These are phyloP conservation scores for Notechis scutatus DNA, from an alignment of 2,113 vertebrate species.

Conservation along the genomic window DNA sequence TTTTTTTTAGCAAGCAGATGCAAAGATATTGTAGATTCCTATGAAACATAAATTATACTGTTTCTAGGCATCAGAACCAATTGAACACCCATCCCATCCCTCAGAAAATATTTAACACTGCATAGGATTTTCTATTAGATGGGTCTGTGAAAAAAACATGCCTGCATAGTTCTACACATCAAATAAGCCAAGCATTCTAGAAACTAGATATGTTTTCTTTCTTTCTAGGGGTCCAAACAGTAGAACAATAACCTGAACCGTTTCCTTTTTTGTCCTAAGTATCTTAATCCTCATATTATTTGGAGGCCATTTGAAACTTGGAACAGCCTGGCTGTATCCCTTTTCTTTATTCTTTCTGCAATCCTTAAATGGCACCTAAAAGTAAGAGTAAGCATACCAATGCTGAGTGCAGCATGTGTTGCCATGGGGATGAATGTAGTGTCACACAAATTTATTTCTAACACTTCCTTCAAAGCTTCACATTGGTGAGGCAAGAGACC, in stretches of 20 bases:
- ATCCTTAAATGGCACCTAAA: conserved; percentile 23
- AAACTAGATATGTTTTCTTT: not conserved
- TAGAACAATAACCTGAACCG: not conserved
- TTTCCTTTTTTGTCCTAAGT: not conserved
- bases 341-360: conserved; percentile 4
- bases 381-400: conserved; percentile 10
- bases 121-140: not conserved
- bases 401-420: conserved; percentile 14
- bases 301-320: not conserved
- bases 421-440: conserved; percentile 31
- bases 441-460: conserved; percentile 39
- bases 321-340: not conserved
- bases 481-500: conserved; percentile 20
- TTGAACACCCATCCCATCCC: not conserved
- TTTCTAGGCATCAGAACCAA: not conserved
- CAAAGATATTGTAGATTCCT: not conserved
- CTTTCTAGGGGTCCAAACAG: not conserved
- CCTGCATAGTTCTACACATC: not conserved
- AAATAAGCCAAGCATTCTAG: not conserved
- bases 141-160: not conserved
- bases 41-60: not conserved
- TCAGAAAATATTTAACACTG: not conserved
- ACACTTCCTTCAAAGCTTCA: conserved; percentile 30
- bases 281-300: not conserved
- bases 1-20: not conserved